Percentiles rank a stretch among this genome's conserved stretches.
phyloP scores from a whole-genome alignment of 1,140 invertebrate species.

The Heliconius hermathena region DNA sequence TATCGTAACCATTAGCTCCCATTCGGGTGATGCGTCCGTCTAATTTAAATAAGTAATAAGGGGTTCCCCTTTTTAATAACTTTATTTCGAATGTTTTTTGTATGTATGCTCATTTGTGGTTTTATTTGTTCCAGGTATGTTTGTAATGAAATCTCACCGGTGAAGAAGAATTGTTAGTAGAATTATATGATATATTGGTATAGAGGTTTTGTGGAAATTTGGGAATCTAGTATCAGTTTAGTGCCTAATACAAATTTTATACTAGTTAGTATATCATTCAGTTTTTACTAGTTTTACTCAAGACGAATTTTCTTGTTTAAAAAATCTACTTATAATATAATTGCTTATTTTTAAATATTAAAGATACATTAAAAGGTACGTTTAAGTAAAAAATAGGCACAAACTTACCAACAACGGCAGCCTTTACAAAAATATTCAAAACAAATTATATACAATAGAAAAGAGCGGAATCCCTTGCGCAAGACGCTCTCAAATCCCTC shows the following conservation, averaged over 20 bases:
- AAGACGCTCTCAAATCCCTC: constrained; percentile 67
- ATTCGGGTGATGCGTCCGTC: constrained; percentile 39
- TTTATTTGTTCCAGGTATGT: constrained; percentile 5
- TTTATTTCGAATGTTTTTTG: constrained; percentile 14
- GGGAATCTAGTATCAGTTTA: too few relatives aligned
- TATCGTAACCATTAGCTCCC: constrained; percentile 42
- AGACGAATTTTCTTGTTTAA: not conserved
- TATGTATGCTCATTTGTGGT: not conserved
- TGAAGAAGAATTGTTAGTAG: not conserved
- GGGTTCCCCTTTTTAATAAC: constrained; percentile 21
- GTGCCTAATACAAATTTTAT: too few relatives aligned
- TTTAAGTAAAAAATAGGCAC: too few relatives aligned
- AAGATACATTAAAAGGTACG: too few relatives aligned
- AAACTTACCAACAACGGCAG: constrained; percentile 17
- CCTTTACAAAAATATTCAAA: constrained; percentile 23
- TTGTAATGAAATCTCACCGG: not conserved
- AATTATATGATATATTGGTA: not conserved
- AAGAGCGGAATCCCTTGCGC: constrained; percentile 56
- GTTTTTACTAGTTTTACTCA: too few relatives aligned
- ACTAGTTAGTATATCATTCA: too few relatives aligned
- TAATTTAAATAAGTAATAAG: constrained; percentile 28
- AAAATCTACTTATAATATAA: not conserved
- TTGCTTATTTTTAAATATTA: not conserved
- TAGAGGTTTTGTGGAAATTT: not conserved
- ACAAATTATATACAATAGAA: constrained; percentile 39